Base-by-base conservation (phyloP, 2,797 vertebrate species). In the Dipus sagitta region DNA sequence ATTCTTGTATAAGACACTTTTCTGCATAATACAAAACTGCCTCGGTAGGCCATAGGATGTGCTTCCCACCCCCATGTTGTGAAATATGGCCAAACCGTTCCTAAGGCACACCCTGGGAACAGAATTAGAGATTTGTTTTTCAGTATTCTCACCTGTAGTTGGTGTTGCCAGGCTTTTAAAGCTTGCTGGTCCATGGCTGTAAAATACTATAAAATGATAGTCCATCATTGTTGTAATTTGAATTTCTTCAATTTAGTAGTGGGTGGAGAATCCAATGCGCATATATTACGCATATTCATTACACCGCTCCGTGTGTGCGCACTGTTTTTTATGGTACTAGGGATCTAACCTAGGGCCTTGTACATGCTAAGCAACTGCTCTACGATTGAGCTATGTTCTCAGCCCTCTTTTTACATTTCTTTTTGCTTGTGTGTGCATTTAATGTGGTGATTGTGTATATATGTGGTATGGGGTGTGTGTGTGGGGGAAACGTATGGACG, bases 181-280 rank as follows among this genome's bases (percentile, higher is more conserved):
- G 64, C 80, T 77, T 77, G 78, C 47, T 72, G 34, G 2, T 62
- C 83, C 67, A 79, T 94, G 28, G 67, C n/a, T 87, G 71, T 85
- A 42, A 87, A 92, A 85, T 47, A 62, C n/a, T 87, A 75, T 85
- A 34, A 87, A 92, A 85, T 58, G 26, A 58, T n/a, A 71, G 18
- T 34, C n/a, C 52, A 64, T 87, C 15, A 9, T 81, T 90, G 74
- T 79, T 91, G 91, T 75, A 75, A 71, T 89, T 85, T 93, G 47
- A 96, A 81, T 74, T 85, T 65, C n/a, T 10, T 12, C 60, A 18
- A 78, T 84, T 95, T 94, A 26, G 23, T 86, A 86, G 70, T 42
- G 34, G 90, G 21, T 14, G 21, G 20, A 83, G 24, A 86, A 79
- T 74, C 34, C 15, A 71, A 79, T n/a, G 47, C 71, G 15, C 26